Base-by-base conservation (phyloP, 2,888 invertebrate species). In the Ormyrus pomaceus region DNA sequence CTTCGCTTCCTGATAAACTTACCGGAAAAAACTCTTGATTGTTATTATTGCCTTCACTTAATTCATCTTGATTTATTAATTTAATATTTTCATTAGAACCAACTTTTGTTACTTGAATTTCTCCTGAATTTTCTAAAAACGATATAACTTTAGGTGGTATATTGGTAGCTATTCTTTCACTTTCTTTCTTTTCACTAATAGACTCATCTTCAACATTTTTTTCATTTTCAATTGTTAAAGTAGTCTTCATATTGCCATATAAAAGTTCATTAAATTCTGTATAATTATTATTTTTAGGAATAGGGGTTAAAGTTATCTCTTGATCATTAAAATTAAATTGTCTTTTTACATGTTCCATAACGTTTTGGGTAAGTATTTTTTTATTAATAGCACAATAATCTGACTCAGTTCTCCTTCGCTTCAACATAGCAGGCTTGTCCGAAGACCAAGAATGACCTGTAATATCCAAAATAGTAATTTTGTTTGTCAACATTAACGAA, bases 241-340 rank as follows among this genome's bases (percentile, higher is more conserved):
- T 13, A 34, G 77, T 61, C 19, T 74, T 77, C 10, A 72, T 76
- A 10, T 68, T 76, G 48, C 55, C 65, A 13, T 70, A 64, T 13
- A 56, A n/a, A 6, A 76, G 66, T 34, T 77, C 77, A 7, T 64
- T 69, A 5, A 65, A 13, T 10, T 58, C 34, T 55, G 19, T 62
- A 50, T 76, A 50, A 68, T 53, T 78, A 46, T 70, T 78, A 10
- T 65, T 78, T 71, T 81, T 81, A 45, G 73, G 55, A 55, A 83
- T 81, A 13, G 80, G n/a, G 0, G 83, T 84, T 45, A 84, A 13
- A 45, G 84, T 84, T 7, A 84, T 83, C 64, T 84, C 83, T 8
- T 77, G 69, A 55, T 76, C 80, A n/a, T 78, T 77, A 4, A 79
- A 51, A 61, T 77, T 59, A n/a, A 71, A 58, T n/a, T 70, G 73